Evolutionary conservation across 2,888 invertebrate genomes (phyloP), one percentile per base, ranked within the genome.

Genomic region (Ornithoptera alexandrae): DNA sequence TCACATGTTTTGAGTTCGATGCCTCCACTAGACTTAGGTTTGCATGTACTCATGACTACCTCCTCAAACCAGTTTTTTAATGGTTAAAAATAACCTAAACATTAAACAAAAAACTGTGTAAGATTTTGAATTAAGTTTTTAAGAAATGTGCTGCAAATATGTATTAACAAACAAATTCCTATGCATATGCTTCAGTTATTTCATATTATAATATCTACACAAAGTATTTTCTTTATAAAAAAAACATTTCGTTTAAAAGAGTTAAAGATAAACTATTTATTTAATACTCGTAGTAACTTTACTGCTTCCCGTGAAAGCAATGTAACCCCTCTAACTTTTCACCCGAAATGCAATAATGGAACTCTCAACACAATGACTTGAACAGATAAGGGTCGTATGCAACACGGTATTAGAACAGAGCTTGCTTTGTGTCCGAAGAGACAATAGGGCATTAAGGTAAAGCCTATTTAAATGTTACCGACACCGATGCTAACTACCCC

Each of bases 381-480:
- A 81, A 83, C 81, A 73, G 84, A 83, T 83, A 81, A 83, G 73
- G 46, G 67, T 76, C 77, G 78, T 77, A 75, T 71, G 72, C 74
- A 73, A 74, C 72, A 74, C 71, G 72, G 74, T 74, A 76, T 74
- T 62, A 73, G 74, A 74, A 72, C 74, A 73, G 70, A 83, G 83
- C 81, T 71, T 22, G 72, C 79, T 87, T 88, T 89, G 84, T 83
- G 74, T 74, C 71, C 75, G 74, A 73, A 71, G 70, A 74, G 77
- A 86, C 85, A 87, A 87, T 82, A 74, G 80, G 57, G 77, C 81
- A 84, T 84, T 82, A 82, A 77, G 75, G 18, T 70, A 78, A 83
- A 87, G 83, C 82, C 81, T 76, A 84, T 87, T 80, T 78, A 76
- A 69, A 71, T 61, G 20, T 63, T 67, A 15, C 70, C 63, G 70